phyloP scores from a whole-genome alignment of 2,888 invertebrate species.

The Mesorhabditis sp. region DNA sequence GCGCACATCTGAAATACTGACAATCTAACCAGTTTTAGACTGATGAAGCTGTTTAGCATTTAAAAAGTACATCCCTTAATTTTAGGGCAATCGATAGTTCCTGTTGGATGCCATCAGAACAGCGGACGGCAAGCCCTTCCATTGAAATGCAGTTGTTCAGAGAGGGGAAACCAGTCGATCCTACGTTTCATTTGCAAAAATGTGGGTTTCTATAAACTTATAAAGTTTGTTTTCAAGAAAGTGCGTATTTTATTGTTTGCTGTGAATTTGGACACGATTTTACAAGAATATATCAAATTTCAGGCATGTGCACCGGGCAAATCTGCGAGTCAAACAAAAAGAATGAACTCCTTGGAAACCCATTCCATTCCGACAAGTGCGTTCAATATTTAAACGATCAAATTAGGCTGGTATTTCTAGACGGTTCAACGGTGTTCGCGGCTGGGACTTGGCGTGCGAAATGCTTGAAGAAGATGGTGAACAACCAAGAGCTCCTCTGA shows the following conservation, averaged over 20 bases:
- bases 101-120: slow-evolving; percentile 11
- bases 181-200: slow-evolving; percentile 52
- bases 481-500: slow-evolving; percentile 38
- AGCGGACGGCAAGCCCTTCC: slow-evolving; percentile 26
- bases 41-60: not conserved
- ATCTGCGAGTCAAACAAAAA: slow-evolving; percentile 55
- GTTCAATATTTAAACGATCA: slow-evolving; percentile 10
- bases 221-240: not conserved
- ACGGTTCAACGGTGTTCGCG: slow-evolving; percentile 52
- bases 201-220: slow-evolving; percentile 33
- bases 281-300: slow-evolving; percentile 9
- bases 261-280: not conserved
- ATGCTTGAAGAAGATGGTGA: slow-evolving; percentile 44
- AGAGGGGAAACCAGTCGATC: slow-evolving; percentile 50
- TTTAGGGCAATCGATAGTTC: not conserved
- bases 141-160: slow-evolving; percentile 32
- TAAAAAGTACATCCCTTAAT: not conserved
- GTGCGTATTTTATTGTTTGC: slow-evolving; percentile 4
- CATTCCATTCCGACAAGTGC: slow-evolving; percentile 51
- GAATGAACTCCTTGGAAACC: slow-evolving; percentile 46
- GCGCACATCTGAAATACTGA: not conserved
- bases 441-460: slow-evolving; percentile 53
- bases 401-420: slow-evolving; percentile 15
- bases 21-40: not conserved
- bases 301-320: slow-evolving; percentile 58